Percentiles rank a stretch among this genome's conserved stretches.
Evolutionary conservation across 2,113 vertebrate species (phyloP).

Genomic region (Pseudolaguvia tuberculata): DNA sequence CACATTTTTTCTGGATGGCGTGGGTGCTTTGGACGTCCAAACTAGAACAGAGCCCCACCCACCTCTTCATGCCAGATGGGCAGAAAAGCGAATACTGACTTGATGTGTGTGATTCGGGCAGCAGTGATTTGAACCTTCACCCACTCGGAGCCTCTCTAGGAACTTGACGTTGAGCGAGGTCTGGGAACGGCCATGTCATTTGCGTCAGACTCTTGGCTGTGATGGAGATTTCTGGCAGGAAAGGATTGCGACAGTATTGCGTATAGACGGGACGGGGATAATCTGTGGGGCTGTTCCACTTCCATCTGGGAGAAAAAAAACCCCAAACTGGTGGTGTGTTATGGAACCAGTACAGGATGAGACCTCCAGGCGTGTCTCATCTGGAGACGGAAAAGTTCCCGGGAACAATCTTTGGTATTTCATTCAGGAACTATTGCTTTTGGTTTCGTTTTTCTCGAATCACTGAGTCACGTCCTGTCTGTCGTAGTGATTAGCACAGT

Average conservation of each 20-base stretch:
- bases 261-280: background rate
- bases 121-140: slow-evolving; percentile 26
- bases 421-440: background rate
- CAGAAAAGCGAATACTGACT: slow-evolving; percentile 10
- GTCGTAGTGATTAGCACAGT: no score
- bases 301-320: background rate
- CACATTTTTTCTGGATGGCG: background rate
- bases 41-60: slow-evolving; percentile 15
- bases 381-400: background rate
- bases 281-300: background rate
- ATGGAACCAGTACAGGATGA: no score
- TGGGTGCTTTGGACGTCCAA: background rate
- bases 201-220: slow-evolving; percentile 22
- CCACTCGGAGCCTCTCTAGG: slow-evolving; percentile 14
- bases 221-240: background rate
- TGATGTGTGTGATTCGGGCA: background rate
- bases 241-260: background rate
- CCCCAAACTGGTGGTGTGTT: background rate
- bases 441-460: no score
- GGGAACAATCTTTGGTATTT: background rate
- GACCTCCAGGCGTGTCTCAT: background rate
- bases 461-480: no score
- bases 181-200: background rate
- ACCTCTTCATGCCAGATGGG: slow-evolving; percentile 28
- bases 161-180: background rate